Evolutionary conservation across 1,140 invertebrate species (phyloP), one percentile per base, ranked within the genome.

Genomic region (Chironomus tepperi): DNA sequence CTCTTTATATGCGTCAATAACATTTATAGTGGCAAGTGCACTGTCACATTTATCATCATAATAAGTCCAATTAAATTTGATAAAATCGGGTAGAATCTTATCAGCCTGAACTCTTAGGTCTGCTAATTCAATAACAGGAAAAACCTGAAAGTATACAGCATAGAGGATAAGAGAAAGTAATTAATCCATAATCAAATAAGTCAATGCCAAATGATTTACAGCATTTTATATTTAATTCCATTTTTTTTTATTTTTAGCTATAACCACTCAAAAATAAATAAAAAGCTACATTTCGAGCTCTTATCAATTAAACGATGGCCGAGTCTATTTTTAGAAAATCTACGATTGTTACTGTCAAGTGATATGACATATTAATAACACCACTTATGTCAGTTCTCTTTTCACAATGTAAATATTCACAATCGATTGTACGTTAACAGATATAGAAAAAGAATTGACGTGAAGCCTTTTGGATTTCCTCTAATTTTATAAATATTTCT

Each of bases 11-110:
- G 87, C 87, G 77, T 91, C 88, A 76, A 91, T 89, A 1, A 88
- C 87, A 3, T 85, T 85, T 43, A 90, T 87, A 34, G 89, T 87
- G 0, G 89, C 89, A 77, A 89, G 86, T 1, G 86, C 88, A 5
- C 89, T 88, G 75, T 90, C 88, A 76, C 91, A 92, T 34, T 85
- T 83, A 77, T 91, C 90, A 79, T 92, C 88, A 75, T 87, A 85
- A 5, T 85, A 81, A 72, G 85, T 78, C 83, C 88, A 89, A 73
- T 84, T 83, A 6, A 90, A 81, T 9, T 83, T 79, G n/a, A 89
- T 77, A 80, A 87, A 84, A 0, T 83, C 73, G 0, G 89, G 88
- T 10, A 90, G 80, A 0, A 86, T 76, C 0, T 84, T 79, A 6
- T 80, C 79, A 21, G 84, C 77, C 6, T 83, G 83, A 0, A 85